Conservation (phyloP, 2,888 invertebrate genomes). For the Tenthredo mesomela region DNA sequence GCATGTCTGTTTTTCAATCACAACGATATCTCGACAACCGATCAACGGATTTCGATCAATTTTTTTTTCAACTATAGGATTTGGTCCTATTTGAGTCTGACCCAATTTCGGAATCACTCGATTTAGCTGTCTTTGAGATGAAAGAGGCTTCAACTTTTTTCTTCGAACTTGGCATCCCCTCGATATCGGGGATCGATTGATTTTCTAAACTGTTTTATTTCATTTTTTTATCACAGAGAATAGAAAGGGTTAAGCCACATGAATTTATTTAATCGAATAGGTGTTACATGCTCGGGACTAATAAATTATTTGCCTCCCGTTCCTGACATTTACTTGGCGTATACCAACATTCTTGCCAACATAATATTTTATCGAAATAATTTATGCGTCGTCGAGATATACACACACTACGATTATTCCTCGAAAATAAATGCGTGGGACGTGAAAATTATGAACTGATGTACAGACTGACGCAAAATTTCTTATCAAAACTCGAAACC, state of each 20-base stretch:
- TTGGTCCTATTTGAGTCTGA: neutral
- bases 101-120: neutral
- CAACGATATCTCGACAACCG: neutral
- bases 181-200: neutral
- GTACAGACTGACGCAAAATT: conserved; percentile 64
- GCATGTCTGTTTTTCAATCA: neutral
- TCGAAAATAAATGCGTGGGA: conserved; percentile 69
- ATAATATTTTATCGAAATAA: conserved; percentile 66
- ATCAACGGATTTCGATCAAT: neutral
- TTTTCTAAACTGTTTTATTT: neutral
- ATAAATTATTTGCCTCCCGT: conserved; percentile 22
- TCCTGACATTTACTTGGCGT: conserved; percentile 49
- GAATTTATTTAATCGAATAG: conserved; percentile 32
- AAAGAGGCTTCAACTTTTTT: neutral
- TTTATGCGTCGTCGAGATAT: conserved; percentile 68
- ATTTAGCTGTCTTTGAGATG: neutral
- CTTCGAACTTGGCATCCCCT: neutral
- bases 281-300: conserved; percentile 2
- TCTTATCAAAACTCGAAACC: neutral
- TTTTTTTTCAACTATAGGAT: neutral
- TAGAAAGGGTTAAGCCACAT: neutral
- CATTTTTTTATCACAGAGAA: neutral
- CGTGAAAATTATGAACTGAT: conserved; percentile 70
- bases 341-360: conserved; percentile 48
- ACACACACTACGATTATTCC: conserved; percentile 66